Evolutionary conservation across 2,797 vertebrate genomes (phyloP), one percentile per base, ranked within the genome.

Genomic region (Leuciscus waleckii): DNA sequence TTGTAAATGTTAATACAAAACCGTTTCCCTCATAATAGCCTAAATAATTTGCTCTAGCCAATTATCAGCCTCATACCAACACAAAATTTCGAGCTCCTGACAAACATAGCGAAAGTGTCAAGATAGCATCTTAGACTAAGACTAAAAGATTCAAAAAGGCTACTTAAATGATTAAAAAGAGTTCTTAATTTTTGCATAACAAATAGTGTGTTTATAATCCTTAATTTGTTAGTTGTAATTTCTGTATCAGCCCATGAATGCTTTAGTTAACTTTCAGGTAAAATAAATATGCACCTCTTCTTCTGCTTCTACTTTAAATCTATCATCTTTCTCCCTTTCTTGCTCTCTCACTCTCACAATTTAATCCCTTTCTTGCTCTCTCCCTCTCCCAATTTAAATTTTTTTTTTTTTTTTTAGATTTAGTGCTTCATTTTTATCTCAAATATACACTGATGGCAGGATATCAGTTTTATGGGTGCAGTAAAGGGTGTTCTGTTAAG

Each of bases 1-100:
- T 35, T 35, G 43, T 39, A 73, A 26, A 78, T 78, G 29, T 51
- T 68, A 65, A 19, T 32, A 32, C 29, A 7, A 32, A 76, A 39
- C 61, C 29, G n/a, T 11, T 39, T 26, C 35, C 10, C 35, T 29
- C 2, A 39, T 77, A 56, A 76, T 56, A 35, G 35, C 35, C 35
- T 35, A 76, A 68, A 83, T 76, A 13, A 68, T 76, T 51, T 75
- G 41, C 39, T 35, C 56, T 11, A 76, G 43, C 58, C 58, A 76
- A 77, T 83, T 76, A 76, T 67, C 16, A 65, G 6, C 73, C 46
- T 76, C 46, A 65, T 10, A 54, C 71, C 71, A 68, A 67, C 29
- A 75, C 81, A 63, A 37, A 4, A 37, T 19, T 19, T 75, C 56
- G 19, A 32, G 39, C 56, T 56, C 19, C 32, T 37, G 37, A 80